A percentile compares a stretch with the other conserved stretches of the same genome.
Evolutionary conservation across 2,113 vertebrate genomes (phyloP).

Genomic region (Rhea americana): DNA sequence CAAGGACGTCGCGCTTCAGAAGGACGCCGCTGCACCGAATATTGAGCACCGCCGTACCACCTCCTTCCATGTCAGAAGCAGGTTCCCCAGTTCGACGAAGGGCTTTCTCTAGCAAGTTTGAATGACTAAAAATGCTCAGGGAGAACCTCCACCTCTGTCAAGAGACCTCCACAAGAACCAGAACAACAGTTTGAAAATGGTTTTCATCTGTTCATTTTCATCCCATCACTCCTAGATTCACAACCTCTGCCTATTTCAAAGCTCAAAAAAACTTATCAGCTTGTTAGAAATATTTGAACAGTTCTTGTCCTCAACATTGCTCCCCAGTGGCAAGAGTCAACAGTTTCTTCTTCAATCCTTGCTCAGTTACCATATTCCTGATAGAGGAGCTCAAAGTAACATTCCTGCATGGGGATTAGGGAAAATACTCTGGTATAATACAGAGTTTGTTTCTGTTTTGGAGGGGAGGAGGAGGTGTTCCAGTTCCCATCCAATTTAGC

Average conservation of each 20-base stretch:
- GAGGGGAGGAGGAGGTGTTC: not conserved
- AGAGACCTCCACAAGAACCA: not conserved
- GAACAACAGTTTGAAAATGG: not conserved
- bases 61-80: accelerated
- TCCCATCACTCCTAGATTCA: not conserved
- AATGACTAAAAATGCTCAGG: not conserved
- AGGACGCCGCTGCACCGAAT: accelerated
- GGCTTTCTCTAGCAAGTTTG: not conserved
- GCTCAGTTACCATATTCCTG: not conserved
- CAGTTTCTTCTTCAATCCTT: not conserved
- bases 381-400: not conserved
- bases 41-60: not conserved
- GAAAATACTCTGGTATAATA: not conserved
- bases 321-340: not conserved
- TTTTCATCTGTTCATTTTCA: not conserved
- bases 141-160: accelerated
- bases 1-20: not conserved
- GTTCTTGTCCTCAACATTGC: not conserved
- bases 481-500: not conserved
- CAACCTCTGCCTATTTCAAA: not conserved
- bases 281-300: not conserved
- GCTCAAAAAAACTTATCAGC: not conserved
- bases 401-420: not conserved
- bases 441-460: not conserved
- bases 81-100: not conserved